Evolutionary conservation across 1,140 invertebrate genomes (phyloP).

Genomic region (Caenorhabditis elegans): DNA sequence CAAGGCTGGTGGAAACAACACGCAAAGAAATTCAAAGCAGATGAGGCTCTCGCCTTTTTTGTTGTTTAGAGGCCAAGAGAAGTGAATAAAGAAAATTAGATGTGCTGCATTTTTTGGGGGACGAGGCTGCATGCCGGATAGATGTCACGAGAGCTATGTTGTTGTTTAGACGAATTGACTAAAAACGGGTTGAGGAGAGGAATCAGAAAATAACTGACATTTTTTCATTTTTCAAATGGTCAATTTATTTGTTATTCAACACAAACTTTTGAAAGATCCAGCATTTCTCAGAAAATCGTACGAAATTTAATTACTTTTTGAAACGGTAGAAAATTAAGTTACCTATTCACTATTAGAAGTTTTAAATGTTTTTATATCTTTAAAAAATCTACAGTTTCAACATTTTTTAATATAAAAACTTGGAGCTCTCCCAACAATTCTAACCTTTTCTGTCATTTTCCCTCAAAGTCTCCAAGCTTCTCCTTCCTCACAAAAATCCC

Average conservation of each 20-base stretch:
- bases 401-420: too few species aligned
- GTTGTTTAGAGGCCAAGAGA: conserved; percentile 7
- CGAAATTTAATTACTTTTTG: too few species aligned
- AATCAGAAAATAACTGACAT: too few species aligned
- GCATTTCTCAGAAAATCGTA: too few species aligned
- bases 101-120: background rate
- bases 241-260: too few species aligned
- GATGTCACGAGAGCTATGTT: conserved; percentile 23
- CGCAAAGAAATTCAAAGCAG: background rate
- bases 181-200: background rate
- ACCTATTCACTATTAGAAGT: too few species aligned
- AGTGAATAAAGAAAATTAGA: conserved; percentile 33
- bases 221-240: too few species aligned
- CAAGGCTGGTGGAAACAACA: background rate
- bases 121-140: background rate
- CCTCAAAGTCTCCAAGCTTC: background rate
- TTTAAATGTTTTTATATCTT: too few species aligned
- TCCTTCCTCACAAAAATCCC: background rate
- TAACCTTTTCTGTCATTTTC: background rate
- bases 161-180: background rate
- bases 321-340: too few species aligned
- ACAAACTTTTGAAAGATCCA: too few species aligned
- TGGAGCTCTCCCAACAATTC: too few species aligned
- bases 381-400: too few species aligned
- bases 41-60: background rate